These are phyloP conservation scores for Anastatus disparis DNA, from an alignment of 1,140 invertebrate species.

Conservation along the genomic window DNA sequence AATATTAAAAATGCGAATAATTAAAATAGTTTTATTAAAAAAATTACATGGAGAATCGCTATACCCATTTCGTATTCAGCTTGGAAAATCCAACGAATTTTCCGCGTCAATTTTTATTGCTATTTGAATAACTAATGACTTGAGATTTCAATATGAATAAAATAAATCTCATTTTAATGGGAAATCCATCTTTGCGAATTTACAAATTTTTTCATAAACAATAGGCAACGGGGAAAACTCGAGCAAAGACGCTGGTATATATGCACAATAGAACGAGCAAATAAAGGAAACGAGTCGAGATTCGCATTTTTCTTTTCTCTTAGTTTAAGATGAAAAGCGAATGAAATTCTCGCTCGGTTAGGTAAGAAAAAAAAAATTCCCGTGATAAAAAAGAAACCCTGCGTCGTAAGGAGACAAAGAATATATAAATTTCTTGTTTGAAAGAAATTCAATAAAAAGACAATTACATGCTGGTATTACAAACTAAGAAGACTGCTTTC, in stretches of 20 bases:
- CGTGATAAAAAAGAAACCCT: slow-evolving; percentile 16
- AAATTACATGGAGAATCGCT: too few species aligned
- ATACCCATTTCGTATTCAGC: too few species aligned
- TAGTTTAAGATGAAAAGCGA: slow-evolving; percentile 30
- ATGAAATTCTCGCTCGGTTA: slow-evolving; percentile 31
- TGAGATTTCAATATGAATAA: too few species aligned
- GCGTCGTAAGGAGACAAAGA: slow-evolving; percentile 13
- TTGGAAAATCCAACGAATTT: too few species aligned
- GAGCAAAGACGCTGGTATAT: not conserved
- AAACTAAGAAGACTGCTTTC: too few species aligned
- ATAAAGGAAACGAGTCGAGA: slow-evolving; percentile 13
- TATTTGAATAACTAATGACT: too few species aligned
- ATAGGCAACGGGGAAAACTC: not conserved
- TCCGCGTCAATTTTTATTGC: too few species aligned
- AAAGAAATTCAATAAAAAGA: slow-evolving; percentile 15
- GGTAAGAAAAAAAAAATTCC: slow-evolving; percentile 18
- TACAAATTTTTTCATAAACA: slow-evolving; percentile 12
- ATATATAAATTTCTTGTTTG: slow-evolving; percentile 25
- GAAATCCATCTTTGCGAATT: too few species aligned
- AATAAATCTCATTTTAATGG: too few species aligned
- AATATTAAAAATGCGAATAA: too few species aligned
- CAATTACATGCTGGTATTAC: too few species aligned
- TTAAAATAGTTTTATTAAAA: too few species aligned
- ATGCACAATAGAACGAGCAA: not conserved
- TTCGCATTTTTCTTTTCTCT: slow-evolving; percentile 27